These are phyloP conservation scores for Apotomis capreana DNA, from an alignment of 2,888 invertebrate genomes.

Conservation along the genomic window DNA sequence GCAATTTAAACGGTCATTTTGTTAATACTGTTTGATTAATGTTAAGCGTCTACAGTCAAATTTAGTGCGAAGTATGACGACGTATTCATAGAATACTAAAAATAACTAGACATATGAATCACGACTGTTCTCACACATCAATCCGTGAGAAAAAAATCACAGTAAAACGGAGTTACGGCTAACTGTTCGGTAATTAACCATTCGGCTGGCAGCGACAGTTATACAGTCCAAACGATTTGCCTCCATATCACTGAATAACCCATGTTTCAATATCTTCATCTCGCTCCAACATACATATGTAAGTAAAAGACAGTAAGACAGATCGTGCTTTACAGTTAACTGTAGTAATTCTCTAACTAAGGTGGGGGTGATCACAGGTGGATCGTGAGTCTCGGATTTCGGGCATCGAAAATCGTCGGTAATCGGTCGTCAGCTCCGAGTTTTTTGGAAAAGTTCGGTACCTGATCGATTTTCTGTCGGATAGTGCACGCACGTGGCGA, in stretches of 20 bases:
- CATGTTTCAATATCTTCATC: conserved; percentile 14
- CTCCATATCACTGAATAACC: conserved; percentile 4
- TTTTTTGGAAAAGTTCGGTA: conserved; percentile 67
- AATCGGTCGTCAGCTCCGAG: conserved; percentile 74
- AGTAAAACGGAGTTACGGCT: conserved; percentile 66
- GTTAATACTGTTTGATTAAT: neutral
- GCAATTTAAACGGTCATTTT: neutral
- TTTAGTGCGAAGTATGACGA: conserved; percentile 12
- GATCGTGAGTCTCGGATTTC: conserved; percentile 74
- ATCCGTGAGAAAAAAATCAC: conserved; percentile 75
- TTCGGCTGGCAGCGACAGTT: conserved; percentile 74
- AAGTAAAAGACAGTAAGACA: conserved; percentile 16
- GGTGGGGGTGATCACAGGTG: conserved; percentile 66
- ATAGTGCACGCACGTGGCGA: conserved; percentile 80
- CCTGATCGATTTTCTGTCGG: conserved; percentile 78
- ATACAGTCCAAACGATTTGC: conserved; percentile 67
- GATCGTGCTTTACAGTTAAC: conserved; percentile 19
- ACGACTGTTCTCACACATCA: conserved; percentile 73
- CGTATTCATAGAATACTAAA: conserved; percentile 24
- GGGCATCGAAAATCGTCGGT: conserved; percentile 67
- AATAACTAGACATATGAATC: conserved; percentile 34
- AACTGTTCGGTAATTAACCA: conserved; percentile 77
- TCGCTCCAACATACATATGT: conserved; percentile 9
- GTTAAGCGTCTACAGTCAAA: neutral
- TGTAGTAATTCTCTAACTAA: conserved; percentile 12